Conservation (phyloP, 2,113 vertebrate species). For the Mormyrus lacerda region DNA sequence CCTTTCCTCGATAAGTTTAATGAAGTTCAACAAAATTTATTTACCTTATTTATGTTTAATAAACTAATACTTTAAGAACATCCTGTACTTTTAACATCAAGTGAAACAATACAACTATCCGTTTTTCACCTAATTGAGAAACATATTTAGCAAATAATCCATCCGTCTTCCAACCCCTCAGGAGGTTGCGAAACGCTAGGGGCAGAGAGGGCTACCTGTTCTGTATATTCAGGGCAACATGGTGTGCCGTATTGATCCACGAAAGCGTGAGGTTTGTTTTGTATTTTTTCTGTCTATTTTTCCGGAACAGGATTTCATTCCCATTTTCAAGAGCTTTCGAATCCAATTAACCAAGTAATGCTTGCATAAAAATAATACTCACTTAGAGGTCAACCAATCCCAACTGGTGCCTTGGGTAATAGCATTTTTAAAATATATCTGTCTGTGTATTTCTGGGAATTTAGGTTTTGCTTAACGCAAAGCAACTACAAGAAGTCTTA, state of each 20-base stretch:
- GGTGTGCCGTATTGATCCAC: background rate
- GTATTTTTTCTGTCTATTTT: background rate
- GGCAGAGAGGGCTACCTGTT: background rate
- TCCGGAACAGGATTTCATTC: background rate
- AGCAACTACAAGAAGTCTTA: too few relatives aligned
- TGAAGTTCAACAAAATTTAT: background rate
- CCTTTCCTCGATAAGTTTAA: background rate
- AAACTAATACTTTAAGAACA: background rate
- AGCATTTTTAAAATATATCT: background rate
- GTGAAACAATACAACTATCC: background rate
- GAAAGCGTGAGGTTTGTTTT: background rate
- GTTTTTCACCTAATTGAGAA: background rate
- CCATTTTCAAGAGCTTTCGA: background rate
- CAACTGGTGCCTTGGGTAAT: background rate
- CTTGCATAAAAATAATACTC: background rate
- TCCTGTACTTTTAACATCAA: background rate
- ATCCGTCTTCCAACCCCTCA: background rate
- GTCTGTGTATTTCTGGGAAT: background rate
- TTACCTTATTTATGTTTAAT: background rate
- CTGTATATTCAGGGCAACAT: background rate
- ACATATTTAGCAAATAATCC: background rate
- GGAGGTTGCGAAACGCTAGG: too few relatives aligned
- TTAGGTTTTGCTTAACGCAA: background rate
- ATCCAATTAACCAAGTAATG: background rate
- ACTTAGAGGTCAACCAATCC: background rate